A percentile compares a stretch with the other conserved stretches of the same genome.
phyloP scores from a whole-genome alignment of 2,113 vertebrate genomes.

The Cepphus grylle region DNA sequence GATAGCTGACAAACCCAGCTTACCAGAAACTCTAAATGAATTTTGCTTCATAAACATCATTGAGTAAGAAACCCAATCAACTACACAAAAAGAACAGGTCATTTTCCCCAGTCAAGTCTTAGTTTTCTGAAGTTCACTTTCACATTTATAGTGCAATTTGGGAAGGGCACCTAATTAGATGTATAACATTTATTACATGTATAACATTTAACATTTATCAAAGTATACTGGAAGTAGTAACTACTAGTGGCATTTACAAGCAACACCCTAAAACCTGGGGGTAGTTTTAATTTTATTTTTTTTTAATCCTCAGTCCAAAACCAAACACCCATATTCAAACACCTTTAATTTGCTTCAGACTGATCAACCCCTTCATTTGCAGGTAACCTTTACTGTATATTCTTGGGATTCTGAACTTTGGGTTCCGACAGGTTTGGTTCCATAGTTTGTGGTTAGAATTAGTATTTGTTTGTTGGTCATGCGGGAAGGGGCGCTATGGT shows the following conservation, averaged over 20 bases:
- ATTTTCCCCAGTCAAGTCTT: background rate
- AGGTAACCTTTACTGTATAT: background rate
- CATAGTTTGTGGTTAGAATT: too few relatives aligned
- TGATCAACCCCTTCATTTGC: background rate
- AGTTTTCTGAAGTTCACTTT: background rate
- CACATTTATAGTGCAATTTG: background rate
- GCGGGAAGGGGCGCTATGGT: background rate
- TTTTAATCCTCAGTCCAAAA: background rate
- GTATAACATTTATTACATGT: background rate
- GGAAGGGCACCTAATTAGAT: background rate
- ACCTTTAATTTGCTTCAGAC: background rate
- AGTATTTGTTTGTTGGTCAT: background rate
- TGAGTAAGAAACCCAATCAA: background rate
- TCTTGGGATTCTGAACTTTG: accelerated
- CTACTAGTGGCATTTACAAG: background rate
- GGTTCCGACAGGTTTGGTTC: background rate
- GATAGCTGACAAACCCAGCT: background rate
- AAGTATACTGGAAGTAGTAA: background rate
- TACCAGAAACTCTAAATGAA: background rate
- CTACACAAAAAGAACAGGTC: background rate
- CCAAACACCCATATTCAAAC: background rate
- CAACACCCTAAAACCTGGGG: background rate
- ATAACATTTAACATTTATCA: too few relatives aligned
- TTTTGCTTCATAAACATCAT: background rate
- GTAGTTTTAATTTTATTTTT: background rate